phyloP scores from a whole-genome alignment of 2,797 vertebrate genomes.

The Cynodonichthys magdalenae region DNA sequence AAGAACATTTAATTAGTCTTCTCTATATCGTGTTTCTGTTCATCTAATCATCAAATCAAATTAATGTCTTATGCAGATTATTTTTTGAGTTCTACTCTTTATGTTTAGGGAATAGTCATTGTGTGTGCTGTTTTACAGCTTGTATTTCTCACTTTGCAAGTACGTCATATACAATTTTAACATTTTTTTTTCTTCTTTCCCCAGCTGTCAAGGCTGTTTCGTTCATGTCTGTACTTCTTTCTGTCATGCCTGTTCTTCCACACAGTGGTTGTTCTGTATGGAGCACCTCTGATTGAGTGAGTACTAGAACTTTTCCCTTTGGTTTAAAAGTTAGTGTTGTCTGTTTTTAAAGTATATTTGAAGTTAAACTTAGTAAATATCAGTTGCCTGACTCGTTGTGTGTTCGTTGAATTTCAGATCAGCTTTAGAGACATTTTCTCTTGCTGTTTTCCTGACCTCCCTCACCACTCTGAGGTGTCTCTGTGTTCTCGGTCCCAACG shows the following conservation, averaged over 20 bases:
- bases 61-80: no score
- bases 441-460: conserved; percentile 90
- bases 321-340: no score
- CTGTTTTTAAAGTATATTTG: no score
- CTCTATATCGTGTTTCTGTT: no score
- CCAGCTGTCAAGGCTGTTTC: conserved; percentile 88
- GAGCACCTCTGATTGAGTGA: conserved; percentile 95
- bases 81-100: no score
- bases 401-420: conserved; percentile 73
- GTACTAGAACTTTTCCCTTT: conserved; percentile 55
- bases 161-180: no score
- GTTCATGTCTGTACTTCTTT: conserved; percentile 91
- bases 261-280: conserved; percentile 93
- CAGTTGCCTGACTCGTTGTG: not conserved
- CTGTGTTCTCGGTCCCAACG: conserved; percentile 92
- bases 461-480: conserved; percentile 93
- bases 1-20: no score
- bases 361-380: not conserved
- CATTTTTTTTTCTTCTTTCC: conserved; percentile 35
- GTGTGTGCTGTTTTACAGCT: no score
- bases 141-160: not conserved
- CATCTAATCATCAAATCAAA: no score
- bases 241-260: conserved; percentile 92
- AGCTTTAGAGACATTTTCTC: conserved; percentile 91
- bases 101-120: no score